Percentiles rank a stretch among this genome's conserved stretches.
phyloP scores from a whole-genome alignment of 2,113 vertebrate species.

The Anser cygnoides region DNA sequence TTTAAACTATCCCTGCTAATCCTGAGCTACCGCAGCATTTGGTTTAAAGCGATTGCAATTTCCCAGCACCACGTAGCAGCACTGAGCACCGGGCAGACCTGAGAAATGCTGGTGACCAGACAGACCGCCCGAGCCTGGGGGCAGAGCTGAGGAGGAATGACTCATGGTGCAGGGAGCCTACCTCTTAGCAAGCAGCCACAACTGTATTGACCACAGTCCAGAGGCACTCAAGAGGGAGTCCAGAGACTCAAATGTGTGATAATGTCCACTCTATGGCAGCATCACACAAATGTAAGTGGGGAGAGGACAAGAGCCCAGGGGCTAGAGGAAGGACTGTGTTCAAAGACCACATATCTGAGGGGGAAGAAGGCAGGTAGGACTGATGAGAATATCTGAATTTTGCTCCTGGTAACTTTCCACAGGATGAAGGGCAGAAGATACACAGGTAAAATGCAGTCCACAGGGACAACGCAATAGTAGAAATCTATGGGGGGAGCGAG shows the following conservation, averaged over 20 bases:
- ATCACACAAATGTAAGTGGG: accelerated
- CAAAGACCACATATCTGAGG: not conserved
- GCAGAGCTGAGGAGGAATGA: not conserved
- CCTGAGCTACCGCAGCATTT: not conserved
- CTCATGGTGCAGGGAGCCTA: not conserved
- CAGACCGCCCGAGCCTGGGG: no score
- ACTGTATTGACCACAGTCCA: not conserved
- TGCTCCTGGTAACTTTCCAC: not conserved
- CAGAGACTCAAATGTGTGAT: not conserved
- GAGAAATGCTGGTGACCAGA: not conserved
- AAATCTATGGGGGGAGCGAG: not conserved
- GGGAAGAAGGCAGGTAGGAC: not conserved
- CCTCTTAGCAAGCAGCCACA: not conserved
- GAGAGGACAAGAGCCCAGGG: not conserved
- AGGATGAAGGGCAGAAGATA: not conserved
- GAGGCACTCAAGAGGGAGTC: not conserved
- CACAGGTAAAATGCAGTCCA: not conserved
- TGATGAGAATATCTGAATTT: not conserved
- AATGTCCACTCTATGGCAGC: not conserved
- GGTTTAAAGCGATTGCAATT: not conserved
- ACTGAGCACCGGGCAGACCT: not conserved
- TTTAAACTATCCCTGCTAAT: not conserved
- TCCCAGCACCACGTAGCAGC: not conserved
- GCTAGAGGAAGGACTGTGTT: not conserved
- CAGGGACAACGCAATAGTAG: not conserved